phyloP scores from a whole-genome alignment of 1,140 invertebrate genomes.

The Drosophila watanabei region DNA sequence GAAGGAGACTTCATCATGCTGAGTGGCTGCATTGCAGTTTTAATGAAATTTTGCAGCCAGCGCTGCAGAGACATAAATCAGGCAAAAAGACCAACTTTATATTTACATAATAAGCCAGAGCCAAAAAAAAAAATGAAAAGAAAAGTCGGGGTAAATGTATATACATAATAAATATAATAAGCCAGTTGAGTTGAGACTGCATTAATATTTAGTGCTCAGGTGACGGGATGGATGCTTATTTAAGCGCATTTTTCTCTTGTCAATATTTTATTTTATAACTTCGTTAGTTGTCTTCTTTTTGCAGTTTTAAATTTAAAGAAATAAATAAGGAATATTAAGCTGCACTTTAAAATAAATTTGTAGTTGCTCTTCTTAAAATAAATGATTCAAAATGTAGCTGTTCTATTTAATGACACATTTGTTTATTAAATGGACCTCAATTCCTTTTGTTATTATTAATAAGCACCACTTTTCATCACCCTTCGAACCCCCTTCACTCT shows the following conservation, averaged over 20 bases:
- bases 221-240: constrained; percentile 40
- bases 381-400: not conserved
- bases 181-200: constrained; percentile 38
- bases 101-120: constrained; percentile 65
- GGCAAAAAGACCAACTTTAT: constrained; percentile 44
- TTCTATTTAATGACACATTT: not conserved
- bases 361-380: not conserved
- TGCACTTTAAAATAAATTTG: not conserved
- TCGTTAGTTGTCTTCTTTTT: constrained; percentile 8
- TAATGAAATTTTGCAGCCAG: constrained; percentile 62
- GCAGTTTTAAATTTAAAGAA: not conserved
- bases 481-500: constrained; percentile 31
- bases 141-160: constrained; percentile 21
- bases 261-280: constrained; percentile 47
- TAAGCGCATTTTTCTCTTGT: constrained; percentile 21
- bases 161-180: constrained; percentile 26
- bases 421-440: constrained; percentile 1
- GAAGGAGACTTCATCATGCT: constrained; percentile 59
- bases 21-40: constrained; percentile 66
- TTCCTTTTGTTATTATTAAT: constrained; percentile 24
- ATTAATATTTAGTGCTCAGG: constrained; percentile 73
- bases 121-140: constrained; percentile 22
- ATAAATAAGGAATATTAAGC: not conserved
- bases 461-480: constrained; percentile 9
- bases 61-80: constrained; percentile 27